Conservation (phyloP, 2,888 invertebrate species). For the Nomada ruficornis region DNA sequence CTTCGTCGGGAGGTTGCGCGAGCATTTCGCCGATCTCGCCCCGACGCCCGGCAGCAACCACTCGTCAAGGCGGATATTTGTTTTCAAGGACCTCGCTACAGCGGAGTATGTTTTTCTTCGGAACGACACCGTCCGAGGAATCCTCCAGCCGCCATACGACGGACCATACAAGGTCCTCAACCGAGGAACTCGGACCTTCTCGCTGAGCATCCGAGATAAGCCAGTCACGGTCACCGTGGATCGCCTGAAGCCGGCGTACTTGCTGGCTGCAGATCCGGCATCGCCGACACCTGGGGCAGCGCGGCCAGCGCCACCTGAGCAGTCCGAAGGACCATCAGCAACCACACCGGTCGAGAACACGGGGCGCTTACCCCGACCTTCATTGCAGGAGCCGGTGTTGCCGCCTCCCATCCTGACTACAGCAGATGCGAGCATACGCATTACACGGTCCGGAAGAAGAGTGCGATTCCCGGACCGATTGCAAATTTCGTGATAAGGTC, state of each 20-base stretch:
- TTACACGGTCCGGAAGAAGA: conserved; percentile 6
- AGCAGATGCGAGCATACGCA: neutral
- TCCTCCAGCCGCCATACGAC: conserved; percentile 13
- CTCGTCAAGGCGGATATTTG: neutral
- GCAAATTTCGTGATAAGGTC: conserved; percentile 12
- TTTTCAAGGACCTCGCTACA: neutral
- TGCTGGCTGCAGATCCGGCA: conserved; percentile 6
- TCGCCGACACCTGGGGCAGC: neutral
- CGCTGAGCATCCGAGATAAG: neutral
- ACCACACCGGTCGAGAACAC: neutral
- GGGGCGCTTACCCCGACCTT: neutral
- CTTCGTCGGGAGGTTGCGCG: too few species aligned
- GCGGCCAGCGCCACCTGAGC: neutral
- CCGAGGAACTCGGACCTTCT: neutral
- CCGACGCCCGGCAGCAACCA: neutral
- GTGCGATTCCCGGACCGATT: conserved; percentile 14
- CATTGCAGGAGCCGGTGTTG: neutral
- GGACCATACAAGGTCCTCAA: conserved; percentile 1
- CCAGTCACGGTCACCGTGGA: neutral
- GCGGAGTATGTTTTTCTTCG: conserved; percentile 9
- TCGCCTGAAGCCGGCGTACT: conserved; percentile 1
- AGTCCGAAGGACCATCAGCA: neutral
- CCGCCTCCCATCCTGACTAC: neutral
- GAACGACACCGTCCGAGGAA: conserved; percentile 7
- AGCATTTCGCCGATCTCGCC: too few species aligned